phyloP scores from a whole-genome alignment of 1,140 invertebrate species.

The Melipona quadrifasciata region DNA sequence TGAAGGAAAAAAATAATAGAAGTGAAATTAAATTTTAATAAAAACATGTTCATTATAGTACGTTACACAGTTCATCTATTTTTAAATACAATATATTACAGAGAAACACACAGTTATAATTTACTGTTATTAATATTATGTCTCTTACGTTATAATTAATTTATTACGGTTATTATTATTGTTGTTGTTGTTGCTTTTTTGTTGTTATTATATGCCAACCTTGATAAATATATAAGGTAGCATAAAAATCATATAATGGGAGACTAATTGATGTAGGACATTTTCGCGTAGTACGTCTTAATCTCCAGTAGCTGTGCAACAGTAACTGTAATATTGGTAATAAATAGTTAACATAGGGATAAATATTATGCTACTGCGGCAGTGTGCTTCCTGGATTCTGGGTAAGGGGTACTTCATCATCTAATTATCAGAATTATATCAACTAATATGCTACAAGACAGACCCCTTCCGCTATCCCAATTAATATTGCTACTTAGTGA shows the following conservation, averaged over 20 bases:
- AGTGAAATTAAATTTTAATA: constrained; percentile 68
- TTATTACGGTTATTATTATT: constrained; percentile 74
- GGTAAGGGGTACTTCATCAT: constrained; percentile 66
- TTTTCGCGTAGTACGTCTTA: constrained; percentile 68
- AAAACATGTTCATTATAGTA: constrained; percentile 69
- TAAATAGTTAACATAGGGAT: constrained; percentile 81
- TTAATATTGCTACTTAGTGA: constrained; percentile 60
- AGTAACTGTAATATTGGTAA: constrained; percentile 76
- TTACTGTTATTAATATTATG: constrained; percentile 81
- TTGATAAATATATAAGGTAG: constrained; percentile 77
- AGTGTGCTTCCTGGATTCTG: constrained; percentile 78
- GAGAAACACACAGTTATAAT: constrained; percentile 81
- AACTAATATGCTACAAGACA: constrained; percentile 68
- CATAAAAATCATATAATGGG: constrained; percentile 74
- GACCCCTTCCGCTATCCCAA: constrained; percentile 67
- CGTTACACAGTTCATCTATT: constrained; percentile 77
- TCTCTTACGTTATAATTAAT: constrained; percentile 77
- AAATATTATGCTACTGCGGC: constrained; percentile 81
- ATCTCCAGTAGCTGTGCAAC: constrained; percentile 74
- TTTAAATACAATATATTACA: constrained; percentile 81
- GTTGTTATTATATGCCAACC: constrained; percentile 75
- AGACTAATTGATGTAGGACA: constrained; percentile 76
- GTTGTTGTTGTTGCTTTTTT: constrained; percentile 64
- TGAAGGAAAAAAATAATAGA: constrained; percentile 58
- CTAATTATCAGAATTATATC: constrained; percentile 66